Percentiles rank a stretch among this genome's conserved stretches.
These are phyloP conservation scores for Macrobrachium rosenbergii DNA, from an alignment of 1,140 invertebrate genomes.

Conservation along the genomic window DNA sequence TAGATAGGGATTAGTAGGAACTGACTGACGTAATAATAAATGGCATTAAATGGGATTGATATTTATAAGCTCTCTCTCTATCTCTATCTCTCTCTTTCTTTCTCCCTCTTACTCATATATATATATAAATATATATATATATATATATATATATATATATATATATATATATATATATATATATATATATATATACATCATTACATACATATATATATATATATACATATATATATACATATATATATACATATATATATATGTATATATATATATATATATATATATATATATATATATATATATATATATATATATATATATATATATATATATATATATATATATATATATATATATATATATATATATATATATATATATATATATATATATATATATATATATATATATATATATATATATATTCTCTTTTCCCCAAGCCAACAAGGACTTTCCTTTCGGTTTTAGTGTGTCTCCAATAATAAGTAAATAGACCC, in stretches of 20 bases:
- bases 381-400: conserved; percentile 32
- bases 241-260: conserved; percentile 24
- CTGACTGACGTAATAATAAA: too few species aligned
- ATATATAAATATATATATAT: conserved; percentile 37
- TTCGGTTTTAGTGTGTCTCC: too few species aligned
- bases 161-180: conserved; percentile 19
- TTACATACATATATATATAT: not conserved
- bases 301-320: conserved; percentile 26
- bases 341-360: conserved; percentile 3
- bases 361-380: conserved; percentile 32
- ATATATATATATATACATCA: conserved; percentile 14
- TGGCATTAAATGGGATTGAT: too few species aligned
- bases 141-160: conserved; percentile 28
- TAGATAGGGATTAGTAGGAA: too few species aligned
- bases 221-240: not conserved
- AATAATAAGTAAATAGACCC: too few species aligned
- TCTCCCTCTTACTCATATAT: too few species aligned
- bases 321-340: conserved; percentile 23
- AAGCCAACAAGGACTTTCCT: too few species aligned
- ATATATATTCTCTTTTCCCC: not conserved
- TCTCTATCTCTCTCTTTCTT: too few species aligned
- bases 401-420: conserved; percentile 26
- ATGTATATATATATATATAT: conserved; percentile 23
- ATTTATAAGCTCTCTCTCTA: too few species aligned
- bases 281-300: conserved; percentile 23